Percentiles rank a stretch among this genome's conserved stretches.
phyloP scores from a whole-genome alignment of 1,140 invertebrate genomes.

The Aphelenchoides avenae region DNA sequence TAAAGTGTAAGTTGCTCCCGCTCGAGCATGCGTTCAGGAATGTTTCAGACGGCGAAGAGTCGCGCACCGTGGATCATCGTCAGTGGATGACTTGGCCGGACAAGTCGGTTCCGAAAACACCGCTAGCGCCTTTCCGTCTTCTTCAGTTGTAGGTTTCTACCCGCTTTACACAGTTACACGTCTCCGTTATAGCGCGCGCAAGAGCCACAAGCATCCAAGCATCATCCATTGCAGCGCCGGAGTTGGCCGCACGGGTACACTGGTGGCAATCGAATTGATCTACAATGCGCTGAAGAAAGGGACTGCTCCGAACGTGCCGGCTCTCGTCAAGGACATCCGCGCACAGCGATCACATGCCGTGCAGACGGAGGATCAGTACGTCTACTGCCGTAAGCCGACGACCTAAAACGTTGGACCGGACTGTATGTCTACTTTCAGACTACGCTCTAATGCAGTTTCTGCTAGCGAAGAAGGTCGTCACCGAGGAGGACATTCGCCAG shows the following conservation, averaged over 20 bases:
- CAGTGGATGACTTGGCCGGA: conserved; percentile 40
- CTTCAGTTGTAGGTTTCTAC: conserved; percentile 12
- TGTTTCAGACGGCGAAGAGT: conserved; percentile 22
- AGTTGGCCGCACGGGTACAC: conserved; percentile 36
- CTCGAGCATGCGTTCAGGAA: too few relatives aligned
- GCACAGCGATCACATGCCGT: conserved; percentile 31
- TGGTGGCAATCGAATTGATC: conserved; percentile 34
- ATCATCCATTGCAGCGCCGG: conserved; percentile 30
- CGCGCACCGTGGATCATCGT: conserved; percentile 27
- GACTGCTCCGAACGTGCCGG: conserved; percentile 13
- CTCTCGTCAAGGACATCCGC: conserved; percentile 24
- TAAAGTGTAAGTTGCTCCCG: conserved; percentile 24
- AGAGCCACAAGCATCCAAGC: conserved; percentile 1
- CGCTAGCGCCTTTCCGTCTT: conserved; percentile 17
- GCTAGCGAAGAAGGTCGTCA: conserved; percentile 4
- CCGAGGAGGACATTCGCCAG: too few relatives aligned
- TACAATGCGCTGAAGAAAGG: conserved; percentile 10
- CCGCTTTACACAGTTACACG: background rate
- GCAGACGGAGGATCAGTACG: conserved; percentile 41
- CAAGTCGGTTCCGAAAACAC: conserved; percentile 15
- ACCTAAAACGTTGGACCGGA: too few relatives aligned
- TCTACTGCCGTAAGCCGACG: too few relatives aligned
- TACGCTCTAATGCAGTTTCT: conserved; percentile 1
- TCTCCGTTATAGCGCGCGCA: background rate
- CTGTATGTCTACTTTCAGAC: too few relatives aligned